Evolutionary conservation across 2,797 vertebrate genomes (phyloP).

Genomic region (Galago senegalensis): DNA sequence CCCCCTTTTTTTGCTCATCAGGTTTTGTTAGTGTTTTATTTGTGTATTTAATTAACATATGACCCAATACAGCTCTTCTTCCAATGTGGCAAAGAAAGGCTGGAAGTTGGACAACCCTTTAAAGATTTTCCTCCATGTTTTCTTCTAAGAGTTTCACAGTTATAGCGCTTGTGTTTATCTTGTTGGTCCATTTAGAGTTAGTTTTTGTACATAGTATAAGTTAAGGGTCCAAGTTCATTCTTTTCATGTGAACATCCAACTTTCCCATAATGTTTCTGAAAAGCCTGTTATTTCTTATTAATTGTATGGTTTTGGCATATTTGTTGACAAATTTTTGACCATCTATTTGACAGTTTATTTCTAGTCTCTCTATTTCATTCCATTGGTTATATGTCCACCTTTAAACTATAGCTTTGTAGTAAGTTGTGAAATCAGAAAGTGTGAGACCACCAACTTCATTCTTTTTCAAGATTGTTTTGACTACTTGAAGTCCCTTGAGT

Average conservation of each 20-base stretch:
- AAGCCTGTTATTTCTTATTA: neutral
- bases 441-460: neutral
- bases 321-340: slow-evolving; percentile 1
- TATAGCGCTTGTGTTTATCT: neutral
- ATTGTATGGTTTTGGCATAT: neutral
- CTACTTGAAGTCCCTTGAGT: neutral
- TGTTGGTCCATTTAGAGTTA: neutral
- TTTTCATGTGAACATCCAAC: neutral
- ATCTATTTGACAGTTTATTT: neutral
- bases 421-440: neutral
- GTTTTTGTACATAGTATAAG: neutral
- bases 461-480: neutral
- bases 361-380: neutral
- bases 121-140: neutral
- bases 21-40: too few species aligned
- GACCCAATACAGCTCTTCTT: too few species aligned
- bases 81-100: too few species aligned
- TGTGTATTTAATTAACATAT: too few species aligned
- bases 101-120: too few species aligned
- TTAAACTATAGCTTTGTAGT: neutral
- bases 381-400: neutral
- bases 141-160: slow-evolving; percentile 14
- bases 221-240: neutral
- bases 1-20: too few species aligned
- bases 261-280: neutral